Conservation (phyloP, 2,113 vertebrate genomes). For the Lepisosteus oculatus region DNA sequence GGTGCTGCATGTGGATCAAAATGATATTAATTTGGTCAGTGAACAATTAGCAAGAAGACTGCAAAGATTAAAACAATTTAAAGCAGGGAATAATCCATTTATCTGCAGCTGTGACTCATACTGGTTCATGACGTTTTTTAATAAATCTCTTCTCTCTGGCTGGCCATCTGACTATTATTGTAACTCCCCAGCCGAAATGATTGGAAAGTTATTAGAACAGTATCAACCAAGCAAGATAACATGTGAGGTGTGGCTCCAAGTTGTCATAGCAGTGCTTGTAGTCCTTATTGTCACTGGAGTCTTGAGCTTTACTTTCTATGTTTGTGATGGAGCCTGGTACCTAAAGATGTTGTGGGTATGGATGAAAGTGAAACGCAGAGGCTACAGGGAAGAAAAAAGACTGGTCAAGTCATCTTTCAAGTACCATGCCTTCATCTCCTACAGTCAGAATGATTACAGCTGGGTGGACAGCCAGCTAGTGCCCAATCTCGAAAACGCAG, state of each 20-base stretch:
- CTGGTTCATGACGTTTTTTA: constrained; percentile 48
- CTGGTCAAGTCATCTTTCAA: constrained; percentile 29
- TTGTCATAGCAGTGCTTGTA: constrained; percentile 32
- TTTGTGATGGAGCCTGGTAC: constrained; percentile 55
- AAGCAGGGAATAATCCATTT: constrained; percentile 52
- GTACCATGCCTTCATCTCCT: constrained; percentile 61
- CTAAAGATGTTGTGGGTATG: constrained; percentile 58
- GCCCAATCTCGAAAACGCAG: constrained; percentile 41
- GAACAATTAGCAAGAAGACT: constrained; percentile 31
- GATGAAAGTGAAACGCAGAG: constrained; percentile 50
- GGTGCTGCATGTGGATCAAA: constrained; percentile 47
- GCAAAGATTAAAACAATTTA: constrained; percentile 35
- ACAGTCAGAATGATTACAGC: constrained; percentile 51
- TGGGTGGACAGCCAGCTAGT: constrained; percentile 53
- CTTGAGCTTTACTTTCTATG: constrained; percentile 35
- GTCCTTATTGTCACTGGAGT: constrained; percentile 10
- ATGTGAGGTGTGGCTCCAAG: constrained; percentile 37
- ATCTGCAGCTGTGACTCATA: constrained; percentile 50
- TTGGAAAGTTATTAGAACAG: constrained; percentile 22
- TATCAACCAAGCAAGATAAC: constrained; percentile 12
- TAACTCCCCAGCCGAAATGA: constrained; percentile 28
- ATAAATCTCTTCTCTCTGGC: constrained; percentile 50
- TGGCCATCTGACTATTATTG: constrained; percentile 55
- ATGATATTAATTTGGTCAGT: constrained; percentile 40
- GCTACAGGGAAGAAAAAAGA: constrained; percentile 30